These are phyloP conservation scores for Datnioides undecimradiatus DNA, from an alignment of 2,113 vertebrate genomes.

Conservation along the genomic window DNA sequence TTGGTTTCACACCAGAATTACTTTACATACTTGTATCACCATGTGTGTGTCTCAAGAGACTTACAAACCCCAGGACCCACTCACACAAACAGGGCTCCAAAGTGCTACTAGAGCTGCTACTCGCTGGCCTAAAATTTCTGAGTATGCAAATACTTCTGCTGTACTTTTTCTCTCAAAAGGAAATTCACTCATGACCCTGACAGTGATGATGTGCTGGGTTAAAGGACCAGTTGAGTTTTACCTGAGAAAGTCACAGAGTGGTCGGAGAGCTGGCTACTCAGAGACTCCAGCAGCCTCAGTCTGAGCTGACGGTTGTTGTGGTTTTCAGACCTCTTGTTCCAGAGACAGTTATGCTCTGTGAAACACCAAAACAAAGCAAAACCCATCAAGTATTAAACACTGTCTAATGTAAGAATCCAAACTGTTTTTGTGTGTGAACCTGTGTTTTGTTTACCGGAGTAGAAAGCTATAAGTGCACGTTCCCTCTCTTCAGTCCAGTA, in stretches of 20 bases:
- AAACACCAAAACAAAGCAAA: neutral
- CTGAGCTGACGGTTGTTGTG: slow-evolving; percentile 74
- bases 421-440: neutral
- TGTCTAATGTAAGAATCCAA: neutral
- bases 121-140: neutral
- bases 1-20: no score
- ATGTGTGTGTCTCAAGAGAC: no score
- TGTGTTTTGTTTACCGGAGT: slow-evolving; percentile 47
- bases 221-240: neutral
- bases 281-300: slow-evolving; percentile 58
- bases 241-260: slow-evolving; percentile 53
- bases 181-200: neutral
- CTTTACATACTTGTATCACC: no score
- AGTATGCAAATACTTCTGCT: neutral
- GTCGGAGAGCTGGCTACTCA: slow-evolving; percentile 62
- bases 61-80: no score
- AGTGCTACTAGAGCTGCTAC: neutral
- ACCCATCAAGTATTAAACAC: neutral
- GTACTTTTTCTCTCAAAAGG: neutral
- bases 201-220: neutral
- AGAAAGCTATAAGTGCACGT: slow-evolving; percentile 64
- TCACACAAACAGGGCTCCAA: no score
- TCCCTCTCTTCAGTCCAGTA: slow-evolving; percentile 73
- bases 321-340: slow-evolving; percentile 73
- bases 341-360: slow-evolving; percentile 70